Evolutionary conservation across 2,113 vertebrate genomes (phyloP).

Genomic region (Equus quagga): DNA sequence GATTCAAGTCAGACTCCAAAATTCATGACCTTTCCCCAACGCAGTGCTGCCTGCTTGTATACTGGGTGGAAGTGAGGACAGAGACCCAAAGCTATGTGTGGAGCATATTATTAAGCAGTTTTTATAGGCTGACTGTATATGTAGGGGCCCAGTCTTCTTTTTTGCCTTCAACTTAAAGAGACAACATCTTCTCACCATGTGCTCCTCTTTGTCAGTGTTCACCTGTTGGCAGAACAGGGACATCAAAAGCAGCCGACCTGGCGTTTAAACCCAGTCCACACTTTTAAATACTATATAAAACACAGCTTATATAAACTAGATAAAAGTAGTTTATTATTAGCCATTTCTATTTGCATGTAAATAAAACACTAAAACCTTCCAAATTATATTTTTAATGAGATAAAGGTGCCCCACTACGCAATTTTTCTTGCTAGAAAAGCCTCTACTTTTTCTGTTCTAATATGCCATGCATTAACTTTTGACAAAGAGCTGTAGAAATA

Average conservation of each 20-base stretch:
- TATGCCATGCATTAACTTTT: not conserved
- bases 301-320: not conserved
- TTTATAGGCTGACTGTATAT: not conserved
- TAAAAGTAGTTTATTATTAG: not conserved
- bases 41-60: not conserved
- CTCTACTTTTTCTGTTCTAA: not conserved
- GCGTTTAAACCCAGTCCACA: not conserved
- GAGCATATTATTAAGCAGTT: not conserved
- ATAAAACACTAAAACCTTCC: not conserved
- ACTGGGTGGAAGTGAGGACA: not conserved
- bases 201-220: not conserved
- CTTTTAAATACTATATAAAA: not conserved
- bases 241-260: not conserved
- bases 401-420: not conserved
- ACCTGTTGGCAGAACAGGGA: not conserved
- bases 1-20: not conserved
- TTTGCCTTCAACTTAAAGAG: not conserved
- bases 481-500: not conserved
- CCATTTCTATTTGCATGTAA: not conserved
- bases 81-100: not conserved
- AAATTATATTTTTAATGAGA: slow-evolving; percentile 6
- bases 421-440: not conserved
- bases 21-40: not conserved
- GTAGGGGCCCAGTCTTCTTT: not conserved
- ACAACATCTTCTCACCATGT: not conserved